Percentiles rank a stretch among this genome's conserved stretches.
phyloP scores from a whole-genome alignment of 2,113 vertebrate genomes.

The Ondatra zibethicus region DNA sequence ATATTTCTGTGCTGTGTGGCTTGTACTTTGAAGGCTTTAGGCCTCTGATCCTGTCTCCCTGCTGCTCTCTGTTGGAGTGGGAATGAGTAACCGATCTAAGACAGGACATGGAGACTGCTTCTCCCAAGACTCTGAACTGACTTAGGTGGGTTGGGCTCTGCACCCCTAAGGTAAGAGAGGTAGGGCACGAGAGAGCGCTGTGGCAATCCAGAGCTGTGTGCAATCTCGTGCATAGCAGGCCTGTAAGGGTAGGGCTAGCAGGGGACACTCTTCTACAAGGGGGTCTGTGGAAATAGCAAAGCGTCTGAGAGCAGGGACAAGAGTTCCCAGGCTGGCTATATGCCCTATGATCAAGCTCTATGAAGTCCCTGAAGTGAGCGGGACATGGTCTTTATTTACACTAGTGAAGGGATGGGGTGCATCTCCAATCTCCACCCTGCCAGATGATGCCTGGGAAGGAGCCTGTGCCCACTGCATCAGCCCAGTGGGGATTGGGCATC shows the following conservation, averaged over 20 bases:
- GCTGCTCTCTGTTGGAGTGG: not conserved
- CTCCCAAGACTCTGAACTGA: not conserved
- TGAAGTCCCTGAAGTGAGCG: not conserved
- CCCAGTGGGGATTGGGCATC: not conserved
- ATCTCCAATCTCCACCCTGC: not conserved
- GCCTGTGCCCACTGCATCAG: not conserved
- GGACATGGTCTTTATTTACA: not conserved
- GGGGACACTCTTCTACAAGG: not conserved
- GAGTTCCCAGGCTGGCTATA: not conserved
- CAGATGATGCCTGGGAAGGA: not conserved
- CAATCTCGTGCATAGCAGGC: not conserved
- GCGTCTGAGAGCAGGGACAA: not conserved
- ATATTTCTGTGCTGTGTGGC: not conserved
- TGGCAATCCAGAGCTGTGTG: not conserved
- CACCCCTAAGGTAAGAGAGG: not conserved
- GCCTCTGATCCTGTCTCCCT: not conserved
- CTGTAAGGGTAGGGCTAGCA: not conserved
- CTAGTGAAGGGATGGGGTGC: not conserved
- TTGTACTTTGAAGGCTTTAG: not conserved
- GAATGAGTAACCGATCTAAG: not conserved
- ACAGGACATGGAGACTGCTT: not conserved
- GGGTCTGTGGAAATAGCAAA: not conserved
- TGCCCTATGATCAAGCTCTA: not conserved
- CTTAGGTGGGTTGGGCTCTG: not conserved
- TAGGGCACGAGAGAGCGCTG: not conserved